phyloP scores from a whole-genome alignment of 2,113 vertebrate genomes.

The Pedetes capensis region DNA sequence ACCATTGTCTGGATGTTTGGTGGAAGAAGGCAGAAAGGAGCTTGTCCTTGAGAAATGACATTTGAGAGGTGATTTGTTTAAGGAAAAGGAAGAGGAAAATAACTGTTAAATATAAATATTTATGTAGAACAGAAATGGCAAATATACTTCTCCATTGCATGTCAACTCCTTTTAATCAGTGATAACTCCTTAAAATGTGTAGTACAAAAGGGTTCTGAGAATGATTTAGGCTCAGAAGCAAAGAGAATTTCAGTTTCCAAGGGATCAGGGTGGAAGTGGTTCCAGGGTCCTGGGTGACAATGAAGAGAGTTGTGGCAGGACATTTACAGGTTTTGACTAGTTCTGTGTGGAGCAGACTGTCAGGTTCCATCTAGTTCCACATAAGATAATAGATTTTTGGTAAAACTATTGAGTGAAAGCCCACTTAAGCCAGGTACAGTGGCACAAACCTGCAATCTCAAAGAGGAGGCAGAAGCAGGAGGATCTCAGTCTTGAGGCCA shows the following conservation, averaged over 20 bases:
- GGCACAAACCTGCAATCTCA: no score
- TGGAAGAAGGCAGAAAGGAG: background rate
- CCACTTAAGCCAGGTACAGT: no score
- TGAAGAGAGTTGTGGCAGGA: accelerated
- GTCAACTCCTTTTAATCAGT: background rate
- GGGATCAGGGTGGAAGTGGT: background rate
- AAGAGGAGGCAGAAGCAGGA: no score
- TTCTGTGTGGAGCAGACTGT: background rate
- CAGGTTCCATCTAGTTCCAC: background rate
- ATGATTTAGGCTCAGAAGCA: background rate
- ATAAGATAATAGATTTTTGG: background rate
- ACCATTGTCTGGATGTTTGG: background rate
- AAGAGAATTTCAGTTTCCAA: background rate
- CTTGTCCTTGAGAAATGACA: background rate
- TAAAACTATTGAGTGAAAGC: background rate
- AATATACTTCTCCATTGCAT: background rate
- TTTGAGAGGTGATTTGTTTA: no score
- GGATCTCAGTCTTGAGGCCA: no score
- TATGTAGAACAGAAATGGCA: background rate
- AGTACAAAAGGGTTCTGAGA: background rate
- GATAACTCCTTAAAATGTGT: background rate
- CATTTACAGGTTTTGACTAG: background rate
- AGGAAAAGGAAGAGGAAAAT: background rate
- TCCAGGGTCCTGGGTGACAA: accelerated
- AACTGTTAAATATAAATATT: background rate